Percentiles rank a stretch among this genome's conserved stretches.
These are phyloP conservation scores for Pseudomugil gertrudae DNA, from an alignment of 2,797 vertebrate genomes.

Conservation along the genomic window DNA sequence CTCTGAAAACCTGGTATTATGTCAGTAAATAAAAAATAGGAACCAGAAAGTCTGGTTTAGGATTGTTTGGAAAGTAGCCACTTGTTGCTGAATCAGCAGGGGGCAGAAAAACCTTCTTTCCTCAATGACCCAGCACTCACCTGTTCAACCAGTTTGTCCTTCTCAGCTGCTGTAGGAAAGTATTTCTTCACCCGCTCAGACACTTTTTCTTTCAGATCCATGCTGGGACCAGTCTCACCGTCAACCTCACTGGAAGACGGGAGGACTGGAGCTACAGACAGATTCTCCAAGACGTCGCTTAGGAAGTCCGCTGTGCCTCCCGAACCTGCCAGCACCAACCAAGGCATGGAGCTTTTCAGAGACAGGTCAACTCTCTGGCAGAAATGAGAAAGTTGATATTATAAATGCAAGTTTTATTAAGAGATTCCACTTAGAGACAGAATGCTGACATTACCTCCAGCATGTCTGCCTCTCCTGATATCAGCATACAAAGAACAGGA, in stretches of 20 bases:
- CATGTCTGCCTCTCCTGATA: constrained; percentile 84
- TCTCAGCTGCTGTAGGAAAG: constrained; percentile 72
- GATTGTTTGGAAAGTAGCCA: too few relatives aligned
- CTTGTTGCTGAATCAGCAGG: too few relatives aligned
- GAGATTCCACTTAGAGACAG: not conserved
- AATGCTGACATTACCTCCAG: constrained; percentile 79
- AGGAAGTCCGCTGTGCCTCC: constrained; percentile 89
- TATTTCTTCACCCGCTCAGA: constrained; percentile 77
- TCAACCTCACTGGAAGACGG: constrained; percentile 69
- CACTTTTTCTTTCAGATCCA: constrained; percentile 75
- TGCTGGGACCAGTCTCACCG: constrained; percentile 54
- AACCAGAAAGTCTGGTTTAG: too few relatives aligned
- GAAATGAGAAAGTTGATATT: not conserved
- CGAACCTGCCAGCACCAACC: constrained; percentile 88
- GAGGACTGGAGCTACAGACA: constrained; percentile 42
- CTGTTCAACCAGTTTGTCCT: constrained; percentile 80
- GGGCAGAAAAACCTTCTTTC: not conserved
- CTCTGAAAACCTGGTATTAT: too few relatives aligned
- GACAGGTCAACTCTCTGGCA: constrained; percentile 83
- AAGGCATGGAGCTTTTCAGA: constrained; percentile 84
- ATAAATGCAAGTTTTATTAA: not conserved
- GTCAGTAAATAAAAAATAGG: too few relatives aligned
- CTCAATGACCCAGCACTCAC: constrained; percentile 56
- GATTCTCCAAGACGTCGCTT: constrained; percentile 84
- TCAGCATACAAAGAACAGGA: constrained; percentile 89